A percentile compares a stretch with the other conserved stretches of the same genome.
These are phyloP conservation scores for Drosophila quasianomalipes DNA, from an alignment of 2,888 invertebrate genomes.

Conservation along the genomic window DNA sequence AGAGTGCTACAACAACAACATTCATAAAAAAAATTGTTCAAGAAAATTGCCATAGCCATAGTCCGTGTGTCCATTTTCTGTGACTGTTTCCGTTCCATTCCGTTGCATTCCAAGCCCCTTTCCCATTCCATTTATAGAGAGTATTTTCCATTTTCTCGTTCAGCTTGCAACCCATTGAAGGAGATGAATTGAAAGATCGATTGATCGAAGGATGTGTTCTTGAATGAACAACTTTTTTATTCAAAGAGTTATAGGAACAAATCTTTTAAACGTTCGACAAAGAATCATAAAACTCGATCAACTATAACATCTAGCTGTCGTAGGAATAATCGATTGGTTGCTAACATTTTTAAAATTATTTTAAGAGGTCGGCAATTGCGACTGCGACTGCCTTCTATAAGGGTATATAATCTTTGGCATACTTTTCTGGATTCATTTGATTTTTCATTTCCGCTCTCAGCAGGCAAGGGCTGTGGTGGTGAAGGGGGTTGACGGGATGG, in stretches of 20 bases:
- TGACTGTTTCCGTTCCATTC: constrained; percentile 13
- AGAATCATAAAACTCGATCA: not conserved
- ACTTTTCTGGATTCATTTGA: constrained; percentile 62
- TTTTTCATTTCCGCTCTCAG: constrained; percentile 71
- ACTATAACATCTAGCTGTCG: not conserved
- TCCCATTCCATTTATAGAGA: not conserved
- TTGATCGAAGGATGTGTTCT: no score
- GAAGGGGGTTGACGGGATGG: not conserved
- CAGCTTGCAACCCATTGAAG: no score
- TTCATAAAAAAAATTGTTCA: constrained; percentile 30
- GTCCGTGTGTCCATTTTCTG: constrained; percentile 12
- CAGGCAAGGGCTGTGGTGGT: not conserved
- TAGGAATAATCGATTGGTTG: not conserved
- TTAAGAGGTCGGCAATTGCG: not conserved
- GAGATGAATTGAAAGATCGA: no score
- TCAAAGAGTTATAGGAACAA: no score
- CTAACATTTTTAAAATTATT: not conserved
- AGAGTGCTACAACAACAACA: constrained; percentile 18
- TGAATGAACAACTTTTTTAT: no score
- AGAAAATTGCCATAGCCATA: constrained; percentile 60
- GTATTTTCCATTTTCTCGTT: not conserved
- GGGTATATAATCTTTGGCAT: not conserved
- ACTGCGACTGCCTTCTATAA: not conserved
- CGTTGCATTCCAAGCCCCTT: constrained; percentile 16
- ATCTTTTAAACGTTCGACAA: no score